Base-by-base conservation (phyloP, 2,888 invertebrate species). In the Pharmacophagus antenor region DNA sequence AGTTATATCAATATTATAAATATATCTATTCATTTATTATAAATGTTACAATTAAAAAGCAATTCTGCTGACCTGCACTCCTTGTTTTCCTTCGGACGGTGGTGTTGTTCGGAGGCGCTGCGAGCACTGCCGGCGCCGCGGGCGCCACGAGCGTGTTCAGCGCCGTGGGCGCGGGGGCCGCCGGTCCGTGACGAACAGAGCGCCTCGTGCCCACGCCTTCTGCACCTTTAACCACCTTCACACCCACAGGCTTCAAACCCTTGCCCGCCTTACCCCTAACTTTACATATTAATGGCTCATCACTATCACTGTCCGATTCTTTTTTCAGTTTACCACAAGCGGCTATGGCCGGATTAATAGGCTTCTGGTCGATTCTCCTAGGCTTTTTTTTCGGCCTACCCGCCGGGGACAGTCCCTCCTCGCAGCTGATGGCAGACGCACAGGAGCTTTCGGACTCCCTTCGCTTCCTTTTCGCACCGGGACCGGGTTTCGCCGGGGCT, bases 381-480 rank as follows among this genome's bases (percentile, higher is more conserved):
- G 87, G 83, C 64, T 88, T 88, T 72, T 89, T 89, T 72, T 85
- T 84, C 44, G 78, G 78, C 8, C 85, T 72, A 0, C 70, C 80
- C 50, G 81, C 84, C 17, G 84, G 84, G 15, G 85, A 84, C 8
- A 85, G 72, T 37, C 83, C 88, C 67, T 91, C 91, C 67, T 92
- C 93, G 68, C 93, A 92, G 72, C 93, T 93, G 52, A 92, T 88
- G 66, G 92, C 92, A 1, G 94, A 93, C 1, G 93, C 92, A 64
- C 92, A 91, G 46, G 93, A 94, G 80, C 95, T 94, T 71, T 96
- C 96, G 0, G 95, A 95, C 74, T 95, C 96, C 73, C 95, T 94
- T 50, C 96, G 92, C 79, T 95, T 95, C 61, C 96, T 92, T 77
- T 96, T 96, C 18, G 84, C 88, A 20, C 85, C 80, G 54, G 79